Conservation (phyloP, 2,113 vertebrate species). For the Steatornis caripensis region DNA sequence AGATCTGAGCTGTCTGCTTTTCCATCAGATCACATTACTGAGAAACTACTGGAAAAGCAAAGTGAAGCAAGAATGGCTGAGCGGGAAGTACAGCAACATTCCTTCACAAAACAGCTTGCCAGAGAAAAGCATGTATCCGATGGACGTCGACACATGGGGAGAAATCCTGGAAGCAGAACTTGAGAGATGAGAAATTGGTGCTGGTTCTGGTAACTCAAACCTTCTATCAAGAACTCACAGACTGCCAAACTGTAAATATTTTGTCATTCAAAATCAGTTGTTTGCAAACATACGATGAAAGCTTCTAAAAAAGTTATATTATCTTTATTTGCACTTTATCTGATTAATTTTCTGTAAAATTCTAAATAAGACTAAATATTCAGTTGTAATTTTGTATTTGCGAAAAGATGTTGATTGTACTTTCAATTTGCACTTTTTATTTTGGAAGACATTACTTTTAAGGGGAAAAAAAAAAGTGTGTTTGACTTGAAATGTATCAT, state of each 20-base stretch:
- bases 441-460: not conserved
- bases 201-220: not conserved
- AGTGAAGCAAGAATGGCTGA: slow-evolving; percentile 85
- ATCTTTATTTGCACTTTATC: slow-evolving; percentile 56
- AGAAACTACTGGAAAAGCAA: slow-evolving; percentile 86
- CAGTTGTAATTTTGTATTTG: slow-evolving; percentile 2
- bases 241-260: not conserved
- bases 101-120: slow-evolving; percentile 72
- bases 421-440: slow-evolving; percentile 26
- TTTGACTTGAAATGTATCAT: not conserved
- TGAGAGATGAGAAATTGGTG: slow-evolving; percentile 68
- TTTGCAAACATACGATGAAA: not conserved
- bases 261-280: not conserved
- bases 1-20: not conserved
- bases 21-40: slow-evolving; percentile 74
- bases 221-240: not conserved
- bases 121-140: slow-evolving; percentile 77
- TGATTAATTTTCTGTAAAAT: not conserved
- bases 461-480: not conserved
- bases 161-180: slow-evolving; percentile 91
- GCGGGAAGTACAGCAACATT: slow-evolving; percentile 84
- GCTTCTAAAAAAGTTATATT: not conserved
- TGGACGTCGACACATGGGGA: slow-evolving; percentile 86
- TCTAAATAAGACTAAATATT: not conserved
- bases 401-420: not conserved